phyloP scores from a whole-genome alignment of 2,888 invertebrate species.

The Rhagonycha fulva region DNA sequence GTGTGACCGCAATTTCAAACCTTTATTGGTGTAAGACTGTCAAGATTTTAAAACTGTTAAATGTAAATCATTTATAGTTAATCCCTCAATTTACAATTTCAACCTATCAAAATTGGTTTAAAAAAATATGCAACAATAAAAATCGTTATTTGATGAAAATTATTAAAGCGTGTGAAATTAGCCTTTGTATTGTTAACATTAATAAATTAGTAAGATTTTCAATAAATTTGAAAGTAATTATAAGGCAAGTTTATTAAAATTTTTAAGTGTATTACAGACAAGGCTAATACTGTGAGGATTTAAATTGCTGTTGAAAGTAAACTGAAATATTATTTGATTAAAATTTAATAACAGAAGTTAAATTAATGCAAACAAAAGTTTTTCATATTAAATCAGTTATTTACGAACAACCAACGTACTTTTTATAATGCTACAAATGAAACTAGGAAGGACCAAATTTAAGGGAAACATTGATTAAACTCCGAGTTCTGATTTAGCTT shows the following conservation, averaged over 20 bases:
- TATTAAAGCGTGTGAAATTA: neutral
- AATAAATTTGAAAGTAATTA: neutral
- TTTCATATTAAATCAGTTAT: neutral
- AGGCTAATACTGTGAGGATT: neutral
- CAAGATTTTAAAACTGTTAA: too few species aligned
- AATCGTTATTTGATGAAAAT: neutral
- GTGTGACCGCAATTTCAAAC: too few species aligned
- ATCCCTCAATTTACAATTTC: neutral
- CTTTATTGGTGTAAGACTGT: too few species aligned
- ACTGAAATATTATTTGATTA: neutral
- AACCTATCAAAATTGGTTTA: neutral
- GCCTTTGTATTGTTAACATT: neutral
- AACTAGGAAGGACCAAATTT: neutral
- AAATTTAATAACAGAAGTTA: neutral
- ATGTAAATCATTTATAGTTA: too few species aligned
- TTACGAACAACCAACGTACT: neutral
- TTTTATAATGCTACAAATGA: neutral
- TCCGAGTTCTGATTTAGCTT: neutral
- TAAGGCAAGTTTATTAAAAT: neutral
- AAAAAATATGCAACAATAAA: neutral
- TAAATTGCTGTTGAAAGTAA: neutral
- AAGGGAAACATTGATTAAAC: neutral
- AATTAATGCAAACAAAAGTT: neutral
- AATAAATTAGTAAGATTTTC: neutral
- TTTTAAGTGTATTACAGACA: neutral